Evolutionary conservation across 1,140 invertebrate genomes (phyloP).

Genomic region (Sarcophaga bullata): DNA sequence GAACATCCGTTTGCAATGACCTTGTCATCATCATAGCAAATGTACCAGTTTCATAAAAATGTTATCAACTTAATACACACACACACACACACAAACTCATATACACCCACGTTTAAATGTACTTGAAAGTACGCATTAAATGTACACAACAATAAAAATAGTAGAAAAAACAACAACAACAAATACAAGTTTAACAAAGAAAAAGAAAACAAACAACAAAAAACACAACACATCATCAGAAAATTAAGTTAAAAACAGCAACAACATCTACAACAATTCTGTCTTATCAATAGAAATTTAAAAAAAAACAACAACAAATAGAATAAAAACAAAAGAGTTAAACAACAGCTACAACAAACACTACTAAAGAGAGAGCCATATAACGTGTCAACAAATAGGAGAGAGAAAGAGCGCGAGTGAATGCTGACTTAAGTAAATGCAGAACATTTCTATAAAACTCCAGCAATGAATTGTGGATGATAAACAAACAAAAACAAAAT

Average conservation of each 20-base stretch:
- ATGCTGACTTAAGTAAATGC: background rate
- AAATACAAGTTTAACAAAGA: background rate
- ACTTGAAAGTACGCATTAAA: background rate
- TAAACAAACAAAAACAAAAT: background rate
- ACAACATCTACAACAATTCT: background rate
- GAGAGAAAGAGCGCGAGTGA: background rate
- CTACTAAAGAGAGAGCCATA: too few relatives aligned
- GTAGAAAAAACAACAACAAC: background rate
- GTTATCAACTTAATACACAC: constrained; percentile 28
- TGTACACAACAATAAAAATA: background rate
- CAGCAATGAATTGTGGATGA: background rate
- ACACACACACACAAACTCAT: background rate
- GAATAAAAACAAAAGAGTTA: background rate
- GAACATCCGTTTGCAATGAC: constrained; percentile 38
- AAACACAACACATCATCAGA: background rate
- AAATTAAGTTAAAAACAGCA: constrained; percentile 19
- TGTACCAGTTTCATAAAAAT: constrained; percentile 31
- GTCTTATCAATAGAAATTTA: background rate
- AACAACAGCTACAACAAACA: background rate
- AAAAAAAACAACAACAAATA: background rate
- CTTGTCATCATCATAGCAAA: constrained; percentile 26
- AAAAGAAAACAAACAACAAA: background rate
- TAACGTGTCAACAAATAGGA: background rate
- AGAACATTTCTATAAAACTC: background rate
- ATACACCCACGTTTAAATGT: too few relatives aligned